Evolutionary conservation across 2,113 vertebrate genomes (phyloP).

Genomic region (Triplophysa tibetana): DNA sequence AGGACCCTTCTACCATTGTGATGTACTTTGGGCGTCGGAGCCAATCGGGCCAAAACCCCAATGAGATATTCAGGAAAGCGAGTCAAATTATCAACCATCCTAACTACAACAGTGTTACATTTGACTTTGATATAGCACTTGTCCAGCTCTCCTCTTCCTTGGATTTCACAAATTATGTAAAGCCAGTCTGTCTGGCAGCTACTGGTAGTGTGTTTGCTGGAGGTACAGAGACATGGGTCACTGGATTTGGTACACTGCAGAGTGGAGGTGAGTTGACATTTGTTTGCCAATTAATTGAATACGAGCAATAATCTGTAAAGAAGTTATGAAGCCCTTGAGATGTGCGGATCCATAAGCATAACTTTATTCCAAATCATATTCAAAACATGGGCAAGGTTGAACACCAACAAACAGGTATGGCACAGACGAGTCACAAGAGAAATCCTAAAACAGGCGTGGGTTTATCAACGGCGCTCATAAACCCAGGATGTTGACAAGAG

Average conservation of each 20-base stretch:
- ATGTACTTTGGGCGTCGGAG: conserved; percentile 54
- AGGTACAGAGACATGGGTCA: conserved; percentile 69
- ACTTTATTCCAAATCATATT: no score
- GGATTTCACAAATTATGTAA: conserved; percentile 64
- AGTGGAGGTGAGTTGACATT: conserved; percentile 19
- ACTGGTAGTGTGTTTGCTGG: conserved; percentile 56
- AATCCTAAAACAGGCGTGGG: no score
- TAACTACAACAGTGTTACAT: conserved; percentile 8
- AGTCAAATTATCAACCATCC: conserved; percentile 57
- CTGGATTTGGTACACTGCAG: conserved; percentile 73
- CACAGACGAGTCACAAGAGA: no score
- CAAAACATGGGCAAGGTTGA: no score
- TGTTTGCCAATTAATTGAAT: not conserved
- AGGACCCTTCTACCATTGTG: rapidly evolving
- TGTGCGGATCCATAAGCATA: no score
- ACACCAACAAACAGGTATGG: no score
- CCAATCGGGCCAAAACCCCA: rapidly evolving
- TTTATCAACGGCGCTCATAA: no score
- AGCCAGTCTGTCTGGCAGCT: conserved; percentile 76
- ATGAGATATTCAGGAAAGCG: not conserved
- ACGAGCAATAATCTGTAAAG: no score
- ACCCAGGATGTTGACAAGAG: no score
- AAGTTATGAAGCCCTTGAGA: no score
- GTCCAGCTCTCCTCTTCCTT: conserved; percentile 61
- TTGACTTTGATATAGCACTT: conserved; percentile 75